Base-by-base conservation (phyloP, 2,888 invertebrate species). In the Pterobdella sp. region DNA sequence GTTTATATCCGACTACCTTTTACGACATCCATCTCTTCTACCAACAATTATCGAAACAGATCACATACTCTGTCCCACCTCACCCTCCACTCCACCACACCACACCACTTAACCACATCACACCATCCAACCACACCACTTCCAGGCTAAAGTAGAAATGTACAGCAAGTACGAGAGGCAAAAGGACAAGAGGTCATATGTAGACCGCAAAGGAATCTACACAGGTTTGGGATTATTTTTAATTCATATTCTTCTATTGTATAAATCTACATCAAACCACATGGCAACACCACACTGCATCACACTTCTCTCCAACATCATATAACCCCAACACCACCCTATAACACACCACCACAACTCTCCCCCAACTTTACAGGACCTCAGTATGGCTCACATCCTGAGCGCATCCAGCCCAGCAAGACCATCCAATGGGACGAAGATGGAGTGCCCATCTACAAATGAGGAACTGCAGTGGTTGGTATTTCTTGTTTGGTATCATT, bases 101-200 rank as follows among this genome's bases (percentile, higher is more conserved):
- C n/a, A n/a, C n/a, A n/a, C n/a, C n/a, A n/a, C 10, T 60, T 22
- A 10, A 31, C 10, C 26, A 31, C 1, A 60, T 60, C 56, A 26
- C n/a, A 26, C 60, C 2, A 26, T 10, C 29, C 2, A 60, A 26
- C 60, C 3, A 26, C 29, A 60, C 29, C 60, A 60, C 29, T 10
- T 60, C 14, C 72, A 77, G 77, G 66, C 77, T 35, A 83, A 83
- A 79, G 81, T 84, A 72, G 79, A 80, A 75, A 79, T 84, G 77
- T 83, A 81, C 81, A 83, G 83, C 77, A 81, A 83, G 77, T 84
- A 82, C 76, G 84, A 84, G 76, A 77, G 82, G 7, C 81, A 81
- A 69, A 83, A 82, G 60, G 84, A 84, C 78, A 80, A 80, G 76
- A 74, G 83, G 68, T 78, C 80, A 7, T 84, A 82, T 76, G 80